phyloP scores from a whole-genome alignment of 35 echinoderm and acorn worm genomes.

The Heliocidaris tuberculata region DNA sequence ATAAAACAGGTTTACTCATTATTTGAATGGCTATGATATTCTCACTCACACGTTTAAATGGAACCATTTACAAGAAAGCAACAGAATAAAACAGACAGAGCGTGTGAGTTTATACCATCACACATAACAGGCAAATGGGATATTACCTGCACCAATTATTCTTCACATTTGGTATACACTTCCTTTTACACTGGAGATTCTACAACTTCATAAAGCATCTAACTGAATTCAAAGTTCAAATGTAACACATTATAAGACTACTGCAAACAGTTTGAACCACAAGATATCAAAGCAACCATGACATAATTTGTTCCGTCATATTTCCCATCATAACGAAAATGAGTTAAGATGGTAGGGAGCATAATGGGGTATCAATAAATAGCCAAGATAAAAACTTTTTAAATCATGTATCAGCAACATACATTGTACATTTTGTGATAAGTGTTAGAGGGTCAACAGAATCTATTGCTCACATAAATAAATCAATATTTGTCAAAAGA shows the following conservation, averaged over 20 bases:
- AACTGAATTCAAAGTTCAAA: not conserved
- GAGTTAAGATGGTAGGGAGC: no score
- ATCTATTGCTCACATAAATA: no score
- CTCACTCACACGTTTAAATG: conserved; percentile 19
- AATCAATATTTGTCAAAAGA: no score
- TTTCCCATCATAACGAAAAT: not conserved
- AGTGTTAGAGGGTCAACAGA: no score
- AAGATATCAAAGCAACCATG: not conserved
- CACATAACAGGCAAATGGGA: not conserved
- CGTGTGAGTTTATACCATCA: not conserved
- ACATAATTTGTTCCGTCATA: not conserved
- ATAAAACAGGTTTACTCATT: not conserved
- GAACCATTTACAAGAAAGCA: conserved; percentile 34
- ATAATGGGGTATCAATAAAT: no score
- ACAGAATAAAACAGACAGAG: conserved; percentile 8
- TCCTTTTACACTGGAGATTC: not conserved
- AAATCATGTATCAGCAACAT: no score
- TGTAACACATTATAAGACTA: not conserved
- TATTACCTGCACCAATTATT: not conserved
- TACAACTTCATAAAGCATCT: not conserved
- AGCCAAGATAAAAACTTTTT: no score
- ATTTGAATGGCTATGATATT: conserved; percentile 7
- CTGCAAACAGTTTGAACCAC: not conserved
- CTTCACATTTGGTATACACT: not conserved
- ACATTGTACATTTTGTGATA: no score